phyloP scores from a whole-genome alignment of 1,140 invertebrate genomes.

The Drosophila simulans region DNA sequence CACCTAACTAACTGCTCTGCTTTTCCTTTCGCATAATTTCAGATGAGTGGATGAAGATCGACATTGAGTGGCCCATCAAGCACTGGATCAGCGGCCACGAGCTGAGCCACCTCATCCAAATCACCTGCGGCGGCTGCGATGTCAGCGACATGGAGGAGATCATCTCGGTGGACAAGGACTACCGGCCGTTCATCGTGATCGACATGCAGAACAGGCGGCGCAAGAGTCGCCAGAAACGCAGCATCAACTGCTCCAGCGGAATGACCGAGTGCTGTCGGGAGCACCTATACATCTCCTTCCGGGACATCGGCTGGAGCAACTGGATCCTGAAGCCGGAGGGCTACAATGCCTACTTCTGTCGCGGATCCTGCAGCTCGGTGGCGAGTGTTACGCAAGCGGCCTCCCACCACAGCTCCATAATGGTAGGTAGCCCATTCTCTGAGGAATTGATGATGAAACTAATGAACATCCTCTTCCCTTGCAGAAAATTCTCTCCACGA shows the following conservation, averaged over 20 bases:
- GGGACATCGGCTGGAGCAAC: constrained; percentile 93
- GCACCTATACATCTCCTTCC: constrained; percentile 92
- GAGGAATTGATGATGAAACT: not conserved
- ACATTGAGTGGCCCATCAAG: constrained; percentile 89
- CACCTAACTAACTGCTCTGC: not conserved
- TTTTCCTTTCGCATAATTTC: constrained; percentile 38
- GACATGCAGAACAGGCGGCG: constrained; percentile 87
- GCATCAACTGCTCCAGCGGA: constrained; percentile 89
- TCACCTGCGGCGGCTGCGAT: constrained; percentile 91
- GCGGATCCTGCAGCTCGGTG: constrained; percentile 90
- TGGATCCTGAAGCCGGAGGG: constrained; percentile 93
- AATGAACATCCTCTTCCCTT: constrained; percentile 72
- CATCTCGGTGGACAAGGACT: constrained; percentile 87
- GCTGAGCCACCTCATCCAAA: constrained; percentile 89
- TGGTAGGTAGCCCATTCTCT: constrained; percentile 85
- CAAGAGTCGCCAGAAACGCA: constrained; percentile 87
- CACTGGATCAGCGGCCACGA: constrained; percentile 90
- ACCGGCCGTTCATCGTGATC: constrained; percentile 90
- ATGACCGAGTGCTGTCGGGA: constrained; percentile 93
- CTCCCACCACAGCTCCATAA: constrained; percentile 89
- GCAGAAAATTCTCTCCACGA: constrained; percentile 87
- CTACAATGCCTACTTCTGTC: constrained; percentile 94
- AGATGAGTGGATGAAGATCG: constrained; percentile 93
- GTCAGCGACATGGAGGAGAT: constrained; percentile 83
- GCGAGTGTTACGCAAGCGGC: constrained; percentile 88